Conservation (phyloP, 2,888 invertebrate species). For the Drosophila atripex region DNA sequence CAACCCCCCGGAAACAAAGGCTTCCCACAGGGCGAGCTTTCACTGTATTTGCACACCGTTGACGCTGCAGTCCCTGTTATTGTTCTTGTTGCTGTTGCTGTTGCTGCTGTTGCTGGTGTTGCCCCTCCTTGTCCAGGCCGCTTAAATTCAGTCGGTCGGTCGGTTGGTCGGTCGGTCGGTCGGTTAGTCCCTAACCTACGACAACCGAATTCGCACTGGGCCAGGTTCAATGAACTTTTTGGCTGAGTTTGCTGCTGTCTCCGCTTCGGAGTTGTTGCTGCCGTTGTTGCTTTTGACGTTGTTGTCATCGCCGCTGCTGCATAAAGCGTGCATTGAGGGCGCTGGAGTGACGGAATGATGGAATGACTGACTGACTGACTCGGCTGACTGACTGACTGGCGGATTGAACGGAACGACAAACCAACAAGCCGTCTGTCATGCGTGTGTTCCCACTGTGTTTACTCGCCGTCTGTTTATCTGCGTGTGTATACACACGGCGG, state of each 20-base stretch:
- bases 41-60: constrained; percentile 67
- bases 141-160: constrained; percentile 29
- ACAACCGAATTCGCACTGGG: constrained; percentile 78
- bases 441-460: constrained; percentile 59
- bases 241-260: constrained; percentile 61
- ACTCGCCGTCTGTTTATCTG: constrained; percentile 31
- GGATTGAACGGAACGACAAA: constrained; percentile 51
- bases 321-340: constrained; percentile 78
- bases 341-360: constrained; percentile 58
- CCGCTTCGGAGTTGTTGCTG: constrained; percentile 32
- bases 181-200: constrained; percentile 77
- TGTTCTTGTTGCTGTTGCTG: constrained; percentile 10
- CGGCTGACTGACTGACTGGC: constrained; percentile 28
- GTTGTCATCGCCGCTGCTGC: constrained; percentile 51
- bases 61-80: constrained; percentile 50
- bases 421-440: constrained; percentile 49
- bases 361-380: constrained; percentile 30
- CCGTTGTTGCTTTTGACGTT: constrained; percentile 34
- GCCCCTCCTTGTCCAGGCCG: constrained; percentile 57
- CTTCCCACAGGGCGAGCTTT: background rate
- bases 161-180: constrained; percentile 43
- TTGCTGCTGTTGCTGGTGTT: constrained; percentile 12
- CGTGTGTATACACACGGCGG: constrained; percentile 38
- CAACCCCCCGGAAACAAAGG: background rate
- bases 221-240: constrained; percentile 80